Percentiles rank a stretch among this genome's conserved stretches.
Evolutionary conservation across 2,888 invertebrate genomes (phyloP).

Genomic region (Drosophila pseudotalamancana): DNA sequence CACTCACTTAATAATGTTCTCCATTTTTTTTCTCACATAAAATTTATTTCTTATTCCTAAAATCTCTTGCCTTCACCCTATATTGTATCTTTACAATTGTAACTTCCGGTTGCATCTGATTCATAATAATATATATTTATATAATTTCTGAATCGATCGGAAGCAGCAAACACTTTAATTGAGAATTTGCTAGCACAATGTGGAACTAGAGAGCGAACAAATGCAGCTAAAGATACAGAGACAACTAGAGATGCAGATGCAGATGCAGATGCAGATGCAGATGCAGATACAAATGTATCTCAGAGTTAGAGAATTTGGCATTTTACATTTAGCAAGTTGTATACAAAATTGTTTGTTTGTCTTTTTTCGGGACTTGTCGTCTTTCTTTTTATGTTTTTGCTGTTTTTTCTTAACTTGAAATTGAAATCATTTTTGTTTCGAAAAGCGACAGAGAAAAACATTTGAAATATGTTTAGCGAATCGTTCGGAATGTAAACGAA

Average conservation of each 20-base stretch:
- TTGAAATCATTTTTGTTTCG: constrained; percentile 18
- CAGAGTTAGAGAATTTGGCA: constrained; percentile 59
- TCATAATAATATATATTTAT: constrained; percentile 18
- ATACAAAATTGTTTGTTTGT: constrained; percentile 63
- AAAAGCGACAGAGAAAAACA: background rate
- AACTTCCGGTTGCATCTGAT: no score
- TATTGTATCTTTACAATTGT: no score
- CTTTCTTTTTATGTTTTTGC: constrained; percentile 32
- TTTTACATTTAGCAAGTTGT: constrained; percentile 69
- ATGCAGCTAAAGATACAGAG: constrained; percentile 1
- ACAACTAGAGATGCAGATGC: constrained; percentile 1
- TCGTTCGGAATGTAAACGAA: background rate
- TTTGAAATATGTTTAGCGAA: constrained; percentile 9
- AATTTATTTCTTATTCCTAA: no score
- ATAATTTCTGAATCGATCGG: constrained; percentile 22
- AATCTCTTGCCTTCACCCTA: no score
- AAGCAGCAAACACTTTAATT: constrained; percentile 16
- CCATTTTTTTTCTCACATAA: no score
- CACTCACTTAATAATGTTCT: no score
- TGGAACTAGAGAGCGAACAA: constrained; percentile 23
- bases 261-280: constrained; percentile 5
- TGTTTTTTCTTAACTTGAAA: constrained; percentile 18
- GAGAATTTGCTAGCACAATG: constrained; percentile 40
- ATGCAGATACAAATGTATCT: background rate
- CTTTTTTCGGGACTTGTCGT: constrained; percentile 13